Evolutionary conservation across 2,113 vertebrate species (phyloP).

Genomic region (Picathartes gymnocephalus): DNA sequence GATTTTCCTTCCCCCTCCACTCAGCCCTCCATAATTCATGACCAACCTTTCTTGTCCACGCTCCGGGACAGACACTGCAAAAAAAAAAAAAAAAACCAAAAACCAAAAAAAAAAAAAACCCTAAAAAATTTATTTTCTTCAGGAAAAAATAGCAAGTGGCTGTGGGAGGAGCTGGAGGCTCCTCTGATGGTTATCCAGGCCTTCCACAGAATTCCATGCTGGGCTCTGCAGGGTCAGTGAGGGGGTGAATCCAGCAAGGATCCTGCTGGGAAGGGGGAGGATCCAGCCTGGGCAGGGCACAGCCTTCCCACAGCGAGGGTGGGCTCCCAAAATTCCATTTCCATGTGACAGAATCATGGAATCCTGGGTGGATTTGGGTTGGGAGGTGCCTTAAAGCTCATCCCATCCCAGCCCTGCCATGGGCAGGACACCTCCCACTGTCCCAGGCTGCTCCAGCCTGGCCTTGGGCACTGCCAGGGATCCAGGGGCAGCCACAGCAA

Average conservation of each 20-base stretch:
- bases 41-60: neutral
- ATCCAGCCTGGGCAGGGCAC: neutral
- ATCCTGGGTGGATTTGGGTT: neutral
- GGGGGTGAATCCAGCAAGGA: neutral
- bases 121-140: conserved; percentile 42
- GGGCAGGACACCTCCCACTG: neutral
- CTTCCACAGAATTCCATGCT: neutral
- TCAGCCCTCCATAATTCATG: conserved; percentile 24
- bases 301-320: neutral
- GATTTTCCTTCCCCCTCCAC: neutral
- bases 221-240: neutral
- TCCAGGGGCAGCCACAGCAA: neutral
- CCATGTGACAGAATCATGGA: fast-evolving
- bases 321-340: neutral
- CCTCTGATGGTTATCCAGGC: neutral
- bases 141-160: neutral
- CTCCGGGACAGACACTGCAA: neutral
- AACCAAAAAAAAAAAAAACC: conserved; percentile 12
- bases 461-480: neutral
- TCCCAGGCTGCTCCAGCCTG: neutral
- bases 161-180: neutral
- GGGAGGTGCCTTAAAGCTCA: neutral
- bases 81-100: conserved; percentile 27
- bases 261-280: neutral
- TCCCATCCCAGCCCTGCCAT: neutral